phyloP scores from a whole-genome alignment of 2,797 vertebrate genomes.

The Bradypodion pumilum region DNA sequence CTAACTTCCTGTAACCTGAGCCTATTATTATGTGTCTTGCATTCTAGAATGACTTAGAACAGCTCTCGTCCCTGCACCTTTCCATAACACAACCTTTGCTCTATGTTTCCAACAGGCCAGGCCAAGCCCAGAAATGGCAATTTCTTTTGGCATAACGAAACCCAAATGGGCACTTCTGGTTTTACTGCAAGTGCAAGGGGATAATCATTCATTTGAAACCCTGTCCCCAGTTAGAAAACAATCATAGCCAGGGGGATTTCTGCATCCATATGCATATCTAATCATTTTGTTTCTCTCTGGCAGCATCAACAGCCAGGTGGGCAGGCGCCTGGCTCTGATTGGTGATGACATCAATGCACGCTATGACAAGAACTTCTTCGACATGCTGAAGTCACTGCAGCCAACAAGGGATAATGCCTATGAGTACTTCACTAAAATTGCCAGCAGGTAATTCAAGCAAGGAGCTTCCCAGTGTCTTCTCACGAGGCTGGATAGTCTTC shows the following conservation, averaged over 20 bases:
- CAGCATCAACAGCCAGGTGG: slow-evolving; percentile 72
- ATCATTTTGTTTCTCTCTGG: accelerated
- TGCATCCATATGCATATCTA: accelerated
- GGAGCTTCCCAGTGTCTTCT: accelerated
- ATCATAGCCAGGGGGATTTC: accelerated
- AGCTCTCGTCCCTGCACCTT: too few relatives aligned
- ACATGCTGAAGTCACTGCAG: slow-evolving; percentile 72
- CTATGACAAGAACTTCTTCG: slow-evolving; percentile 73
- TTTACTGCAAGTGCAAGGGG: too few relatives aligned
- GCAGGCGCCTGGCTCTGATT: slow-evolving; percentile 77
- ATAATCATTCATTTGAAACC: accelerated
- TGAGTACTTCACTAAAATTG: slow-evolving; percentile 76
- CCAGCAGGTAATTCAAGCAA: slow-evolving; percentile 71
- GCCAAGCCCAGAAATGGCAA: too few relatives aligned
- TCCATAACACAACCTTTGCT: too few relatives aligned
- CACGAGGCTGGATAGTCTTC: not conserved
- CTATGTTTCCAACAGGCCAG: too few relatives aligned
- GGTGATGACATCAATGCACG: slow-evolving; percentile 78
- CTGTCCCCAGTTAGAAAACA: accelerated
- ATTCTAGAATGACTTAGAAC: too few relatives aligned
- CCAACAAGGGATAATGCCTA: slow-evolving; percentile 73
- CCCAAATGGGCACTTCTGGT: too few relatives aligned
- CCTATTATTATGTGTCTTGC: too few relatives aligned
- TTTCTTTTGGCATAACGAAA: too few relatives aligned
- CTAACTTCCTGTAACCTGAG: too few relatives aligned